Conservation (phyloP, 2,113 vertebrate genomes). For the Uria lomvia region DNA sequence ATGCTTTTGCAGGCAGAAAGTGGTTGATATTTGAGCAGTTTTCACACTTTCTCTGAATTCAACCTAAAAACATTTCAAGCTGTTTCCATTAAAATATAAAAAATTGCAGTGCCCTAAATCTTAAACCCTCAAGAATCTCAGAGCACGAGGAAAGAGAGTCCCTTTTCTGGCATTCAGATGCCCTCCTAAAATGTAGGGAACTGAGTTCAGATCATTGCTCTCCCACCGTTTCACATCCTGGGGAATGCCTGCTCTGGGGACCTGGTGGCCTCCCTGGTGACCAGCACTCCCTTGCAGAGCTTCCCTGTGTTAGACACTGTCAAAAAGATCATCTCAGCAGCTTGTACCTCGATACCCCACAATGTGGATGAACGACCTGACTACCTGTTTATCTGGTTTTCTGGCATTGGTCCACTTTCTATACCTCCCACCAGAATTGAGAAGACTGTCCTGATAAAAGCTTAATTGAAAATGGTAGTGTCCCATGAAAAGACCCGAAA, state of each 20-base stretch:
- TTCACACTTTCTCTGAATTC: background rate
- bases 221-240: background rate
- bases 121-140: background rate
- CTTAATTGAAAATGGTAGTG: rapidly evolving
- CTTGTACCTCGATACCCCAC: rapidly evolving
- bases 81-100: background rate
- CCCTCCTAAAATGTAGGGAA: background rate
- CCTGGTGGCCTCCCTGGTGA: background rate
- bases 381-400: background rate
- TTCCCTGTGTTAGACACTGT: background rate
- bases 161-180: background rate
- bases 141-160: background rate
- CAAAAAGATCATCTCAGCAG: background rate
- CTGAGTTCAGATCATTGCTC: background rate
- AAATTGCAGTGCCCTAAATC: background rate
- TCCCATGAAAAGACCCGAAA: background rate
- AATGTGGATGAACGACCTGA: background rate
- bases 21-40: background rate
- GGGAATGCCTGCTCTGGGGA: background rate
- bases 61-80: background rate
- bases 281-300: background rate
- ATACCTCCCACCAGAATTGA: rapidly evolving
- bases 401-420: background rate
- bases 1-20: background rate
- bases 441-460: background rate